phyloP scores from a whole-genome alignment of 2,113 vertebrate genomes.

The Argyrosomus japonicus region DNA sequence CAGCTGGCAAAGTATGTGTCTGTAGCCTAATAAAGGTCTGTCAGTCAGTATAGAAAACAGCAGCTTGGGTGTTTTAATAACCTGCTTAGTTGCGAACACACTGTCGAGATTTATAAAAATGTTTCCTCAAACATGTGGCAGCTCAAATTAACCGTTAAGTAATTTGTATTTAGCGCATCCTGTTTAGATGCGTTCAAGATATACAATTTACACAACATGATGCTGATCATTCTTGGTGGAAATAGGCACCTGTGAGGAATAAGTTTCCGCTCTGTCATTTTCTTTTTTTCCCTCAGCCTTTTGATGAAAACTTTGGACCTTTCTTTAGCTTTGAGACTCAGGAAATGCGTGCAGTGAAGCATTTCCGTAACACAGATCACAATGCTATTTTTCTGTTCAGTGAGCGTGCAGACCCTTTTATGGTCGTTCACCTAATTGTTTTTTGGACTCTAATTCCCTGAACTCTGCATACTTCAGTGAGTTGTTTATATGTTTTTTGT shows the following conservation, averaged over 20 bases:
- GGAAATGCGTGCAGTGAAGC: constrained; percentile 43
- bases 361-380: constrained; percentile 31
- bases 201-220: not conserved
- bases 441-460: constrained; percentile 57
- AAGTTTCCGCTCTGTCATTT: constrained; percentile 2
- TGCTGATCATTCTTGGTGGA: not conserved
- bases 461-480: constrained; percentile 54
- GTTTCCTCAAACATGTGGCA: not conserved
- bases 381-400: constrained; percentile 20
- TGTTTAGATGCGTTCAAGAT: not conserved
- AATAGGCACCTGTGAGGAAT: constrained; percentile 14
- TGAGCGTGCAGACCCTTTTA: constrained; percentile 47
- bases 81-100: not conserved
- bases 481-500: constrained; percentile 62
- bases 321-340: constrained; percentile 14
- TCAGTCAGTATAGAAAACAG: constrained; percentile 36
- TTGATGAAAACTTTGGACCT: not conserved
- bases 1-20: constrained; percentile 19
- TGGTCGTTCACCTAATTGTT: constrained; percentile 58
- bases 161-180: not conserved
- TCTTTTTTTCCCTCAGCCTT: not conserved
- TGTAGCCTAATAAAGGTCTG: constrained; percentile 23
- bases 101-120: not conserved
- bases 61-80: constrained; percentile 37
- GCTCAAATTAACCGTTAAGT: not conserved